Conservation (phyloP, 2,113 vertebrate genomes). For the Oreotrochilus melanogaster region DNA sequence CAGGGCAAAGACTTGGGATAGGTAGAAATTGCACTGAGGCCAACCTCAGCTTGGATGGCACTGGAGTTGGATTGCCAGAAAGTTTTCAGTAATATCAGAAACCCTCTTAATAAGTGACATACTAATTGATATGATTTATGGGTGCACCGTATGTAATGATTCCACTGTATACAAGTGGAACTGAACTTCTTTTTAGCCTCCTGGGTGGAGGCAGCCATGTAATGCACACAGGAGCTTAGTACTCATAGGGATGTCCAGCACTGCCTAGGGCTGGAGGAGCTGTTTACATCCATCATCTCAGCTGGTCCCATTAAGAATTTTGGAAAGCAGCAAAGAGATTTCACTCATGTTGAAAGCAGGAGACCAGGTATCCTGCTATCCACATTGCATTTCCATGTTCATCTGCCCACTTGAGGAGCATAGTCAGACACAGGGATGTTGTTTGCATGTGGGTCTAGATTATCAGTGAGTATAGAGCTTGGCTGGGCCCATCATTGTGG, state of each 20-base stretch:
- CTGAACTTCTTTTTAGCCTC: constrained; percentile 62
- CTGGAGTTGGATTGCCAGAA: background rate
- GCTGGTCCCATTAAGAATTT: constrained; percentile 1
- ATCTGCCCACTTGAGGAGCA: background rate
- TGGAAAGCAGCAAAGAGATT: constrained; percentile 2
- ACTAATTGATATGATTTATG: constrained; percentile 62
- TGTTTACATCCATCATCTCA: constrained; percentile 46
- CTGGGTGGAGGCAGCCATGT: constrained; percentile 60
- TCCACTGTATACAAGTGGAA: constrained; percentile 67
- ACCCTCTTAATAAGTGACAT: constrained; percentile 5
- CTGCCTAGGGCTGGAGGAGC: constrained; percentile 43
- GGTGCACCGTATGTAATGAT: constrained; percentile 26
- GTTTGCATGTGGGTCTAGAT: constrained; percentile 14
- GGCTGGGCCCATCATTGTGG: constrained; percentile 62
- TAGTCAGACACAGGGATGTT: background rate
- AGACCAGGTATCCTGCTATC: background rate
- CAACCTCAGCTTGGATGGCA: background rate
- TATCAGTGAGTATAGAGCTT: constrained; percentile 54
- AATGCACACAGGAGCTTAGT: constrained; percentile 49
- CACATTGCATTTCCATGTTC: background rate
- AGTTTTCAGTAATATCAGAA: constrained; percentile 59
- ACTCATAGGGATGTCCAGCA: constrained; percentile 26
- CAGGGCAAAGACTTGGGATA: background rate
- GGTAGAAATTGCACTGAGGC: background rate
- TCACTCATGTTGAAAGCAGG: background rate